phyloP scores from a whole-genome alignment of 2,113 vertebrate genomes.

The Sardina pilchardus region DNA sequence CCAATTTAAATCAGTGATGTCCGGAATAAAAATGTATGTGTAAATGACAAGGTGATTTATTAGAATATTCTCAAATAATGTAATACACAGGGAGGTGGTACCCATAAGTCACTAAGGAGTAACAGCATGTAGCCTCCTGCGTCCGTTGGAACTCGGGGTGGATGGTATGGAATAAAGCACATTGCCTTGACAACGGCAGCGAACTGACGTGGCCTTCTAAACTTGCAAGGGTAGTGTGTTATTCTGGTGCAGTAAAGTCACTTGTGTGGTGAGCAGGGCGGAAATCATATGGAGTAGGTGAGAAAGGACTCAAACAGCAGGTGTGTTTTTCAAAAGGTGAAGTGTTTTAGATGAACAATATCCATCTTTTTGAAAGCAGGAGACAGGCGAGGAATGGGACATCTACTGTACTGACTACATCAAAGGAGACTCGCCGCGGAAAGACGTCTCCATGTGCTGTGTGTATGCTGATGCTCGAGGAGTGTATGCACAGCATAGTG shows the following conservation, averaged over 20 bases:
- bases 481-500: no score
- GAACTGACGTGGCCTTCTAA: constrained; percentile 4
- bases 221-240: constrained; percentile 11
- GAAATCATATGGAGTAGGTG: not conserved
- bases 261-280: not conserved
- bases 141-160: not conserved
- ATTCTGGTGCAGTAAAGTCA: not conserved
- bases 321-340: not conserved
- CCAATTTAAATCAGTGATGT: constrained; percentile 70
- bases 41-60: constrained; percentile 81
- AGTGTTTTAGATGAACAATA: not conserved
- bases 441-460: not conserved
- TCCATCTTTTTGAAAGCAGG: not conserved
- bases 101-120: constrained; percentile 6
- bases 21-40: constrained; percentile 67
- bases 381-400: not conserved
- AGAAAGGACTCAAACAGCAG: not conserved
- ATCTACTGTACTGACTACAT: not conserved
- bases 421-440: not conserved
- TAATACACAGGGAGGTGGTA: constrained; percentile 32
- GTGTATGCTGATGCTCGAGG: no score
- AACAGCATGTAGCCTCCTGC: constrained; percentile 24
- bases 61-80: constrained; percentile 72
- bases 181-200: not conserved
- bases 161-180: constrained; percentile 1